These are phyloP conservation scores for Ennomos fuscantarius DNA, from an alignment of 2,888 invertebrate genomes.

Conservation along the genomic window DNA sequence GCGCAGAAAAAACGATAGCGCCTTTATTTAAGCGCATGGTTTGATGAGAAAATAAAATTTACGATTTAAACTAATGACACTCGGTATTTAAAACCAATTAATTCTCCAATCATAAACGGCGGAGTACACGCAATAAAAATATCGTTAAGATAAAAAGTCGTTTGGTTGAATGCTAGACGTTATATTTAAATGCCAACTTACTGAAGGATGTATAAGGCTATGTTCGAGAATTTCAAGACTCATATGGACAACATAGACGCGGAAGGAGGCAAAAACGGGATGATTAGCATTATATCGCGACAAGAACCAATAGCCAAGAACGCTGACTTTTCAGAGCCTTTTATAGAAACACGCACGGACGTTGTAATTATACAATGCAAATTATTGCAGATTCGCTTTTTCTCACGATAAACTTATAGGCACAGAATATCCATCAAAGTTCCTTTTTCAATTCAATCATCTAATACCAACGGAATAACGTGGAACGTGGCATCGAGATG, in stretches of 20 bases:
- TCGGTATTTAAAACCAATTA: slow-evolving; percentile 35
- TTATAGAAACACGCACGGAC: slow-evolving; percentile 27
- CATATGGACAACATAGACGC: slow-evolving; percentile 30
- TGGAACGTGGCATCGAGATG: too few relatives aligned
- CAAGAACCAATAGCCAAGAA: slow-evolving; percentile 23
- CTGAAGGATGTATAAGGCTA: slow-evolving; percentile 24
- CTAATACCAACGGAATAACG: too few relatives aligned
- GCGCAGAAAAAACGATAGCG: slow-evolving; percentile 29
- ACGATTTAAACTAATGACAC: slow-evolving; percentile 31
- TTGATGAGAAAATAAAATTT: slow-evolving; percentile 14
- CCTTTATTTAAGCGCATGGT: slow-evolving; percentile 9
- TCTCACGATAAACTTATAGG: slow-evolving; percentile 4
- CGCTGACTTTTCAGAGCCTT: slow-evolving; percentile 30
- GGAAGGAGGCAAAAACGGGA: slow-evolving; percentile 28
- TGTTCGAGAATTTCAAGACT: slow-evolving; percentile 23
- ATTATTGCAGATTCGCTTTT: slow-evolving; percentile 7
- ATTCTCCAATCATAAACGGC: slow-evolving; percentile 31
- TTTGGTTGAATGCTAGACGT: slow-evolving; percentile 26
- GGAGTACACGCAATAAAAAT: slow-evolving; percentile 37
- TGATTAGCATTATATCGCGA: slow-evolving; percentile 28
- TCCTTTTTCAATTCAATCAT: too few relatives aligned
- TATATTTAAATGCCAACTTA: slow-evolving; percentile 34
- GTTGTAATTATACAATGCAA: slow-evolving; percentile 12
- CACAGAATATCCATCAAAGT: too few relatives aligned
- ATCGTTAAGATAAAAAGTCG: slow-evolving; percentile 35